Percentiles rank a stretch among this genome's conserved stretches.
Conservation (phyloP, 2,113 vertebrate genomes). For the Rhabdornis inornatus region DNA sequence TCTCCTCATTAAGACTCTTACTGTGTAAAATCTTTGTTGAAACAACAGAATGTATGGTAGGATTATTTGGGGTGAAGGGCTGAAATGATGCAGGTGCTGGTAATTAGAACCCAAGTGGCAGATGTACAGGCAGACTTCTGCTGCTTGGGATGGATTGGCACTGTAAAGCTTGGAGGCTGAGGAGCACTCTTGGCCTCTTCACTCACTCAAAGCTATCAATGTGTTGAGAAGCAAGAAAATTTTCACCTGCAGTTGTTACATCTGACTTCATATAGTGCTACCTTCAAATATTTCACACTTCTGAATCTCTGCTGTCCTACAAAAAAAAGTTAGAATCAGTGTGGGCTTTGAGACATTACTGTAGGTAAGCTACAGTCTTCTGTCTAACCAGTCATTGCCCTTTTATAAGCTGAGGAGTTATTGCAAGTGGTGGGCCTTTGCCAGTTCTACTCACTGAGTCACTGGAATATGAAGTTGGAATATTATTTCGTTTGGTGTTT, state of each 20-base stretch:
- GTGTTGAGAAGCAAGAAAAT: neutral
- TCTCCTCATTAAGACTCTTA: neutral
- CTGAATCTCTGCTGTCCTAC: neutral
- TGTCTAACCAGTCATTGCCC: neutral
- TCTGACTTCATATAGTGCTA: neutral
- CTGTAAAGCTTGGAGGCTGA: neutral
- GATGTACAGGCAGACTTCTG: neutral
- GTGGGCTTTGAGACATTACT: neutral
- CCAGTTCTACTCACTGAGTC: neutral
- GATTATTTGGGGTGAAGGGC: neutral
- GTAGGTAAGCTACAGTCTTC: neutral
- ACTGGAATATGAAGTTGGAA: neutral
- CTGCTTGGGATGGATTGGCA: neutral
- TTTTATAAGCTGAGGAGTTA: neutral
- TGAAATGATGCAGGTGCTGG: neutral
- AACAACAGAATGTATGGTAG: neutral
- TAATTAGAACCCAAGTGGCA: neutral
- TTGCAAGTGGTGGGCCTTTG: neutral
- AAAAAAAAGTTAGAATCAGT: neutral
- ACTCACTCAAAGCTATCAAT: neutral
- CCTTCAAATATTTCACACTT: neutral
- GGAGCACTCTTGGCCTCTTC: neutral
- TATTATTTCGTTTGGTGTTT: slow-evolving; percentile 39
- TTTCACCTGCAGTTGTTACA: neutral
- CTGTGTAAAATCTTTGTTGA: neutral